Conservation (phyloP, 1,140 invertebrate genomes). For the Antheraea pernyi region DNA sequence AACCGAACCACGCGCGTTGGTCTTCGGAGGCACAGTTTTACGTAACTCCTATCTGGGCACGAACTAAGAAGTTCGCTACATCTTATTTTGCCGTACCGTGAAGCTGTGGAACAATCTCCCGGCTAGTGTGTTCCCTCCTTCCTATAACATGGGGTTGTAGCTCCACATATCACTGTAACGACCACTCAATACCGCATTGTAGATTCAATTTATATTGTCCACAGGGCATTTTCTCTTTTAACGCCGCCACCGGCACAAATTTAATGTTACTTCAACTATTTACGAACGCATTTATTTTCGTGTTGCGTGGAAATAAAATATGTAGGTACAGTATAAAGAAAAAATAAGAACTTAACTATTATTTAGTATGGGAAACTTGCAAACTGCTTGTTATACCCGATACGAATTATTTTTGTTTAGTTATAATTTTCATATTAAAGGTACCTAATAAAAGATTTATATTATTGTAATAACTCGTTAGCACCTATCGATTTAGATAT, state of each 20-base stretch:
- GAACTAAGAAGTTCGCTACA: no score
- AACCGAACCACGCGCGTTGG: no score
- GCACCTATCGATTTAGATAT: no score
- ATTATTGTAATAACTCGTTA: no score
- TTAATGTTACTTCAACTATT: slow-evolving; percentile 32
- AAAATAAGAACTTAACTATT: not conserved
- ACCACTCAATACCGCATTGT: slow-evolving; percentile 62
- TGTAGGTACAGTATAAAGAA: not conserved
- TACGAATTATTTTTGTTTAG: not conserved
- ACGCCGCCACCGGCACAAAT: slow-evolving; percentile 22
- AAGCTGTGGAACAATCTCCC: no score
- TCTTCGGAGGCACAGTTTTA: no score
- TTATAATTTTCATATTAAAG: no score
- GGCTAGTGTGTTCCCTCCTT: no score
- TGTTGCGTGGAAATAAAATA: slow-evolving; percentile 37
- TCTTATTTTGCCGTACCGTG: no score
- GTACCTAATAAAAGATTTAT: no score
- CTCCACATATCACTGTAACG: slow-evolving; percentile 62
- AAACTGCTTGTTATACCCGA: not conserved
- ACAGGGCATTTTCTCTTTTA: slow-evolving; percentile 59
- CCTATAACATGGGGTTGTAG: no score
- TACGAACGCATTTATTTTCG: slow-evolving; percentile 50
- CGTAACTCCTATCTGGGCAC: no score
- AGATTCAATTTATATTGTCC: slow-evolving; percentile 68
- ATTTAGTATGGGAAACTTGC: slow-evolving; percentile 4